Evolutionary conservation across 2,797 vertebrate genomes (phyloP).

Genomic region (Fringilla coelebs): DNA sequence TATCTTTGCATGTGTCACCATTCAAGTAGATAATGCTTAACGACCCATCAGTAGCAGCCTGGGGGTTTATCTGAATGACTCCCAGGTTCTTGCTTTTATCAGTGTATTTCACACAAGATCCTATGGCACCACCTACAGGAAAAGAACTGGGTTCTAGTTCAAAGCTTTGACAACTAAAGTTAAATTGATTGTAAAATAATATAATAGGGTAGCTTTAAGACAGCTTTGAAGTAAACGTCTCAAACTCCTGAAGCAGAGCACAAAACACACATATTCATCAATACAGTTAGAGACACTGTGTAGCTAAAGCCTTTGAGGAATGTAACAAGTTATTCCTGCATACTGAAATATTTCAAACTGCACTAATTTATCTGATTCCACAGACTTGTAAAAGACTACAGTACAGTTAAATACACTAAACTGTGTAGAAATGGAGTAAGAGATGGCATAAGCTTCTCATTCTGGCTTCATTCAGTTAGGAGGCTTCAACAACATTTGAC

Average conservation of each 20-base stretch:
- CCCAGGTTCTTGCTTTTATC: slow-evolving; percentile 82
- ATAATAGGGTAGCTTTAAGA: not conserved
- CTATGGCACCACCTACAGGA: slow-evolving; percentile 82
- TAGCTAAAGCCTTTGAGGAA: not conserved
- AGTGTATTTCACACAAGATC: slow-evolving; percentile 80
- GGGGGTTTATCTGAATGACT: slow-evolving; percentile 87
- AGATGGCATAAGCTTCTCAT: not conserved
- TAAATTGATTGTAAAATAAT: not conserved
- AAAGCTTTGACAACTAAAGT: not conserved
- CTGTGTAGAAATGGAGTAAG: not conserved
- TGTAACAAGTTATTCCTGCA: not conserved
- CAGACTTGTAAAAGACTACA: not conserved
- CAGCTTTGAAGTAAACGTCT: not conserved
- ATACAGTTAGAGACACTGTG: not conserved
- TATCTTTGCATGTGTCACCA: slow-evolving; percentile 82
- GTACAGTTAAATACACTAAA: not conserved
- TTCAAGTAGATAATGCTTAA: slow-evolving; percentile 89
- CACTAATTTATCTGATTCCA: not conserved
- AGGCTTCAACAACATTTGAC: not conserved
- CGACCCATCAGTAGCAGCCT: slow-evolving; percentile 83
- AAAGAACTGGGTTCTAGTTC: not conserved
- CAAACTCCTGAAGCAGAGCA: not conserved
- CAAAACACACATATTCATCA: not conserved
- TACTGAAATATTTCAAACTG: not conserved
- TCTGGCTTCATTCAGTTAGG: not conserved